These are phyloP conservation scores for zebrafish (Danio rerio) DNA, from an alignment of 2,113 vertebrate species.

Conservation along the genomic window DNA sequence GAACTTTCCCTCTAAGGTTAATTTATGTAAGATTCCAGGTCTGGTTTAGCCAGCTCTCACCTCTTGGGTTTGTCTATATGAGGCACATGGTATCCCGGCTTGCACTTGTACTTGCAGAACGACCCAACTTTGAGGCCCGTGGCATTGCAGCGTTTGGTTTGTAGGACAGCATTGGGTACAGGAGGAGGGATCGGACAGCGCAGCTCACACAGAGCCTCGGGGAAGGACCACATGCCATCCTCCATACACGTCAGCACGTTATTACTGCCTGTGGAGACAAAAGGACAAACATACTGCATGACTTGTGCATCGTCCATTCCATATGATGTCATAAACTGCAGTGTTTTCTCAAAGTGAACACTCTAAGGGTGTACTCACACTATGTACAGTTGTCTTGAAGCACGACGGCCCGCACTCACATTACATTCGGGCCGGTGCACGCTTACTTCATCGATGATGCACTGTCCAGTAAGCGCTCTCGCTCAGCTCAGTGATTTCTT, in stretches of 20 bases:
- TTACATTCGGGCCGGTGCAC: no score
- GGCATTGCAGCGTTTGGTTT: conserved; percentile 86
- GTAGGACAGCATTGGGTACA: conserved; percentile 87
- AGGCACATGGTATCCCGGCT: conserved; percentile 88
- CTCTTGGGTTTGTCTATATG: conserved; percentile 83
- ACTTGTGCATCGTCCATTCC: not conserved
- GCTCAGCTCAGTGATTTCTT: no score
- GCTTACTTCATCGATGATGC: no score
- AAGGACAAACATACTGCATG: not conserved
- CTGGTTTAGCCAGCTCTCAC: conserved; percentile 68
- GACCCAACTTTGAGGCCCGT: conserved; percentile 94
- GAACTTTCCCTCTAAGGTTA: not conserved
- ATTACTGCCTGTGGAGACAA: conserved; percentile 81
- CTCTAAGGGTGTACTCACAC: no score
- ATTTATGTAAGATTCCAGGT: not conserved
- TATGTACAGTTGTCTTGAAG: no score
- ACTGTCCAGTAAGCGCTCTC: no score
- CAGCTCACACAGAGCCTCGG: conserved; percentile 92
- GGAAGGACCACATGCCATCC: conserved; percentile 97
- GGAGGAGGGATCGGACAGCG: conserved; percentile 88
- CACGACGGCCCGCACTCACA: no score
- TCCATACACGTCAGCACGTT: conserved; percentile 90
- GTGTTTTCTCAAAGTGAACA: conserved; percentile 5
- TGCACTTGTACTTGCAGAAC: conserved; percentile 96
- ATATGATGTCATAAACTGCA: not conserved